A percentile compares a stretch with the other conserved stretches of the same genome.
phyloP scores from a whole-genome alignment of 2,888 invertebrate species.

The Enoplolaimus lenunculus region DNA sequence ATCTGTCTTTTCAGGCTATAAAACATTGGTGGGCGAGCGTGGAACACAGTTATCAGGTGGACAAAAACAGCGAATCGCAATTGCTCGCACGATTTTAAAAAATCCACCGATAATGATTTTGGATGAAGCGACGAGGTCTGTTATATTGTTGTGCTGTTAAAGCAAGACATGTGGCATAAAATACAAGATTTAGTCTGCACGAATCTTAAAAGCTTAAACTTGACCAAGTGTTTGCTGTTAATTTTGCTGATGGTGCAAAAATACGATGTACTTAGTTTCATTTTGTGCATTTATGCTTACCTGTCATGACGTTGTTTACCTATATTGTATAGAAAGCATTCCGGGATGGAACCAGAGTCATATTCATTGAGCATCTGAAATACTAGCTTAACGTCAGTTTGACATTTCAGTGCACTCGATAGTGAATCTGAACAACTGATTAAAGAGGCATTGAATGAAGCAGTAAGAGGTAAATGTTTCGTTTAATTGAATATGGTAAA shows the following conservation, averaged over 20 bases:
- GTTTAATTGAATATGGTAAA: no score
- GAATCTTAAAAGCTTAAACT: neutral
- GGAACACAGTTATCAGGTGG: conserved; percentile 83
- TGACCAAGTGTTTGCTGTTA: neutral
- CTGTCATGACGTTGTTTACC: no score
- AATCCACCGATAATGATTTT: conserved; percentile 60
- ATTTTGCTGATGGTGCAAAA: neutral
- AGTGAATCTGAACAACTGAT: conserved; percentile 77
- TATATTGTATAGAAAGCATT: no score
- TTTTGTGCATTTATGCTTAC: no score
- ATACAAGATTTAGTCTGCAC: neutral
- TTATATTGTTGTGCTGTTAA: no score
- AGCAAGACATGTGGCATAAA: no score
- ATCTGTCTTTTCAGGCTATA: conserved; percentile 46
- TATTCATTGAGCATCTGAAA: no score
- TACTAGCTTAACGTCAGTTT: no score
- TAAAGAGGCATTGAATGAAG: conserved; percentile 68
- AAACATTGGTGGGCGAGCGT: conserved; percentile 56
- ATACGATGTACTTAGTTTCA: neutral
- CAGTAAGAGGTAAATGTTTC: conserved; percentile 49
- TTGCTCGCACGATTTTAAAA: conserved; percentile 75
- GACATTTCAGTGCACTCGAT: conserved; percentile 71
- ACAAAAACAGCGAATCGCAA: conserved; percentile 81
- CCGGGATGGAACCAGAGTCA: no score
- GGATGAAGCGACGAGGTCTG: conserved; percentile 79